Evolutionary conservation across 2,888 invertebrate species (phyloP).

Genomic region (Gerris lacustris): DNA sequence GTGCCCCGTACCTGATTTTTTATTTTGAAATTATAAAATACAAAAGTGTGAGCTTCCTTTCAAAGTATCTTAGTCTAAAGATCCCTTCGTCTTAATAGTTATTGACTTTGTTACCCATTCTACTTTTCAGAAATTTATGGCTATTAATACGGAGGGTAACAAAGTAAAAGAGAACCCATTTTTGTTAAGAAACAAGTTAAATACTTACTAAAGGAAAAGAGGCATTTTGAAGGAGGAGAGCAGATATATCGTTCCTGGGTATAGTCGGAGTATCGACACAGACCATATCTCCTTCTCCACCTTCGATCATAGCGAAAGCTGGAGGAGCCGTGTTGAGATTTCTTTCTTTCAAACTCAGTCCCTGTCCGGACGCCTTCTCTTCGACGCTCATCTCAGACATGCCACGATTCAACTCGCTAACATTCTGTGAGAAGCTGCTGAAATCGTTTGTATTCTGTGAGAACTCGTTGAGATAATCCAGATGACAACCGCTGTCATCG

Average conservation of each 20-base stretch:
- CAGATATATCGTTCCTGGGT: constrained; percentile 55
- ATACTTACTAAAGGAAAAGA: constrained; percentile 27
- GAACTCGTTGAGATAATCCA: constrained; percentile 32
- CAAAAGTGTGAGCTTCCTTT: too few species aligned
- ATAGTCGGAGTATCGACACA: constrained; percentile 60
- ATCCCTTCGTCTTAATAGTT: too few species aligned
- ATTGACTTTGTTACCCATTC: too few species aligned
- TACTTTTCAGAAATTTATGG: too few species aligned
- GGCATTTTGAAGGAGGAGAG: constrained; percentile 49
- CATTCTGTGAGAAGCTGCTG: neutral
- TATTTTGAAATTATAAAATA: too few species aligned
- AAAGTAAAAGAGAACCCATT: too few species aligned
- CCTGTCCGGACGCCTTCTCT: constrained; percentile 43
- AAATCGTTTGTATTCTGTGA: neutral
- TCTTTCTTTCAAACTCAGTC: constrained; percentile 6
- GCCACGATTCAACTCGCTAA: neutral
- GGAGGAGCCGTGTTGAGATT: constrained; percentile 44
- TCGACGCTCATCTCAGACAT: constrained; percentile 32
- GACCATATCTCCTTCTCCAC: constrained; percentile 64
- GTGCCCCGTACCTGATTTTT: too few species aligned
- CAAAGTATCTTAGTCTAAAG: too few species aligned
- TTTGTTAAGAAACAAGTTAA: too few species aligned
- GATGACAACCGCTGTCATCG: constrained; percentile 61
- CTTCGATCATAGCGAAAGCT: constrained; percentile 65
- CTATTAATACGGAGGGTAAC: too few species aligned